Percentiles rank a stretch among this genome's conserved stretches.
phyloP scores from a whole-genome alignment of 1,140 invertebrate species.

The Eulimnadia texana region DNA sequence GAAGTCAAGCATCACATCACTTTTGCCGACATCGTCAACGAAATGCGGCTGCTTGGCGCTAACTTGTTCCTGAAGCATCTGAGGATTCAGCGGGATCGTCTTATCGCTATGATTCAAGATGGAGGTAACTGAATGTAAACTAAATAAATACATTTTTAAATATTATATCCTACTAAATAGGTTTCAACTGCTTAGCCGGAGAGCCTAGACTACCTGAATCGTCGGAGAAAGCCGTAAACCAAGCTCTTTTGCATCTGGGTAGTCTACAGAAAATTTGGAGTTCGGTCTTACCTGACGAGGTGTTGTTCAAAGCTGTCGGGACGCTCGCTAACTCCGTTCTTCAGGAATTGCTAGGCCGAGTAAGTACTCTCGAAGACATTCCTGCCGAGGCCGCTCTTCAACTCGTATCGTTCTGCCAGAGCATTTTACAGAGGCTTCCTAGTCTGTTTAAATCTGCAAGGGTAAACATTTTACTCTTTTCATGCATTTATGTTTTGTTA shows the following conservation, averaged over 20 bases:
- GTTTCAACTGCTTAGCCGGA: slow-evolving; percentile 38
- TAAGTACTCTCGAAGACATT: slow-evolving; percentile 48
- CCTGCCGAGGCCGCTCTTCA: slow-evolving; percentile 41
- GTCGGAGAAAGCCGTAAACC: slow-evolving; percentile 55
- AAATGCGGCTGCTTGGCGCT: slow-evolving; percentile 47
- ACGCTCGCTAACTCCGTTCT: slow-evolving; percentile 45
- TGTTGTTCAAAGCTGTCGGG: slow-evolving; percentile 48
- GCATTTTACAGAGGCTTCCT: slow-evolving; percentile 40
- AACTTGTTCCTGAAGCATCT: slow-evolving; percentile 54
- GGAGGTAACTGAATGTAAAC: slow-evolving; percentile 43
- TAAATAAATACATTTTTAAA: background rate
- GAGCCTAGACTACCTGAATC: slow-evolving; percentile 37
- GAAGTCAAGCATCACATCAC: slow-evolving; percentile 34
- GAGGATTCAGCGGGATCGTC: slow-evolving; percentile 50
- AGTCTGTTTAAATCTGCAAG: slow-evolving; percentile 4
- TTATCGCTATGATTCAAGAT: slow-evolving; percentile 51
- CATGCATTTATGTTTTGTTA: background rate
- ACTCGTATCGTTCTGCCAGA: slow-evolving; percentile 38
- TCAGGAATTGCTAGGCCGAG: slow-evolving; percentile 40
- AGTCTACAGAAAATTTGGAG: slow-evolving; percentile 75
- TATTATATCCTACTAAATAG: slow-evolving; percentile 21
- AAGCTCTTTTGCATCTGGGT: slow-evolving; percentile 68
- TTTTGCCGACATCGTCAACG: slow-evolving; percentile 43
- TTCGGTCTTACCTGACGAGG: slow-evolving; percentile 48
- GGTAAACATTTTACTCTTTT: background rate